These are phyloP conservation scores for Andricus quercusramuli DNA, from an alignment of 2,888 invertebrate species.

Conservation along the genomic window DNA sequence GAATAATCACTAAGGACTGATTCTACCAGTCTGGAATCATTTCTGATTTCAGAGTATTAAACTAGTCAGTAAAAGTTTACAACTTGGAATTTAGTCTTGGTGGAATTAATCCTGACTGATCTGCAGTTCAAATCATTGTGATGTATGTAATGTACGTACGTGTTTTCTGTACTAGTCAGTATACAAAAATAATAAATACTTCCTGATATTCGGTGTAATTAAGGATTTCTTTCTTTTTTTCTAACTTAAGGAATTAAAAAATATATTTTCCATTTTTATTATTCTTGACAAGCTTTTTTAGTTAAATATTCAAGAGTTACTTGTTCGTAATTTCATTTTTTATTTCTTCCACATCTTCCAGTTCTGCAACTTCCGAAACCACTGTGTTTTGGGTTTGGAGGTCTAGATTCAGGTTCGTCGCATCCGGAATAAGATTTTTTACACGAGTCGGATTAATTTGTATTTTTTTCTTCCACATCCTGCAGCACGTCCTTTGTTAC, in stretches of 20 bases:
- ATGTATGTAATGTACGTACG: slow-evolving; percentile 16
- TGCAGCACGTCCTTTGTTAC: slow-evolving; percentile 4
- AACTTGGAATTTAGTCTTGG: not conserved
- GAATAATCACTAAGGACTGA: not conserved
- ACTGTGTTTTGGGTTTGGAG: slow-evolving; percentile 10
- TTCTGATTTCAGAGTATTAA: not conserved
- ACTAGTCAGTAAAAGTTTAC: not conserved
- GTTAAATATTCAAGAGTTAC: not conserved
- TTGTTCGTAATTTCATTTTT: slow-evolving; percentile 9
- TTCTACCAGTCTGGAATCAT: slow-evolving; percentile 13
- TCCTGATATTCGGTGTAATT: not conserved
- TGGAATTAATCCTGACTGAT: slow-evolving; percentile 17
- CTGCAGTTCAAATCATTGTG: slow-evolving; percentile 15
- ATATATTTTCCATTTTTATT: not conserved
- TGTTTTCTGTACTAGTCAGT: not conserved
- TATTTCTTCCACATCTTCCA: not conserved
- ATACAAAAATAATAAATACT: slow-evolving; percentile 3
- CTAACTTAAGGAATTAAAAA: not conserved
- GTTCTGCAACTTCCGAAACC: slow-evolving; percentile 8
- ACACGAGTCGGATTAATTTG: not conserved
- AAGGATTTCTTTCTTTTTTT: not conserved
- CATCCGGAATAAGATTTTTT: slow-evolving; percentile 19
- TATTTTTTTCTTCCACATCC: not conserved
- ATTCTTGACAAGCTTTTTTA: not conserved
- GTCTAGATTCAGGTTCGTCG: not conserved